Conservation (phyloP, 2,113 vertebrate species). For the Conger conger region DNA sequence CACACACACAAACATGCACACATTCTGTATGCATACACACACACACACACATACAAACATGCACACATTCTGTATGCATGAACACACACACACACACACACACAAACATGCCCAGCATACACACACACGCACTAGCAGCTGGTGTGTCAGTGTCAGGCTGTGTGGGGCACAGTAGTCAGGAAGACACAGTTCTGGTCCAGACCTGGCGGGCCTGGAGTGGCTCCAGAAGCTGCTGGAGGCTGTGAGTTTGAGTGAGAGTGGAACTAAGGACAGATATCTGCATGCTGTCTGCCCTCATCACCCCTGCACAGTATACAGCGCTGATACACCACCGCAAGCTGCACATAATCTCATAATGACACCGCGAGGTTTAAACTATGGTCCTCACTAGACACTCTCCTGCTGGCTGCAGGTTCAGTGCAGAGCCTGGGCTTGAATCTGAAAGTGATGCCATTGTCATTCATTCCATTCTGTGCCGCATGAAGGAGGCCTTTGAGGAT, state of each 20-base stretch:
- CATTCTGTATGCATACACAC: no score
- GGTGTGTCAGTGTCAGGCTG: background rate
- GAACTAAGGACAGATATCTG: background rate
- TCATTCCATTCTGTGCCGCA: background rate
- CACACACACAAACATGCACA: no score
- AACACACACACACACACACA: no score
- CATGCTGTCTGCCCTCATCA: background rate
- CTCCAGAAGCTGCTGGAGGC: background rate
- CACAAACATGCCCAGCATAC: no score
- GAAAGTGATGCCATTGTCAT: background rate
- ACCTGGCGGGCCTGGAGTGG: conserved; percentile 22
- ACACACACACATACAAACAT: no score
- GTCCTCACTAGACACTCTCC: background rate
- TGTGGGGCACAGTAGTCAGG: conserved; percentile 52
- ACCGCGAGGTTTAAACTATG: background rate
- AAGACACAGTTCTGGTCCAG: conserved; percentile 44
- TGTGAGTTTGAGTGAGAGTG: background rate
- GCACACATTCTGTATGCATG: no score
- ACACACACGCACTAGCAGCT: background rate
- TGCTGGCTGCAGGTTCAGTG: background rate
- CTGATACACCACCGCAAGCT: background rate
- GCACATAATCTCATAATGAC: background rate
- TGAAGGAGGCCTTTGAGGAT: no score
- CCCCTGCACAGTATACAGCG: background rate
- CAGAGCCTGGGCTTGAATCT: background rate